These are phyloP conservation scores for Odontomyia ornata DNA, from an alignment of 2,888 invertebrate genomes.

Conservation along the genomic window DNA sequence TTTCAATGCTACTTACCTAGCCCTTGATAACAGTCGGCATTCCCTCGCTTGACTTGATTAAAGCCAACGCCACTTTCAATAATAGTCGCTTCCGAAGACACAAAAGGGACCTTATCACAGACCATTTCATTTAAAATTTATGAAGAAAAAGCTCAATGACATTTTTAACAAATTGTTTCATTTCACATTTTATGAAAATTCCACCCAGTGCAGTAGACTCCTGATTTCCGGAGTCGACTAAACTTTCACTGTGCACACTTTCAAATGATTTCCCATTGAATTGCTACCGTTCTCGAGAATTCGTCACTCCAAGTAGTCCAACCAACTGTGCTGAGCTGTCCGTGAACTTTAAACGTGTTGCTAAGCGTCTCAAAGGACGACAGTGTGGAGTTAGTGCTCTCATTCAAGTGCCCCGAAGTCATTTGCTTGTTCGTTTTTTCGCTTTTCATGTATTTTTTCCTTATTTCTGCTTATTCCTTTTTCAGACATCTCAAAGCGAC, in stretches of 20 bases:
- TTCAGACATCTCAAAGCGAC: conserved; percentile 29
- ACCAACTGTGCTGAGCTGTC: not conserved
- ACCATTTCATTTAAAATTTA: not conserved
- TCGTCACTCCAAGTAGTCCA: not conserved
- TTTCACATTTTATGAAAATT: conserved; percentile 22
- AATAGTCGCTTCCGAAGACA: not conserved
- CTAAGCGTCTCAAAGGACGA: conserved; percentile 20
- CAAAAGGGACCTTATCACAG: not conserved
- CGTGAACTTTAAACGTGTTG: not conserved
- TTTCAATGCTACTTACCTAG: too few species aligned
- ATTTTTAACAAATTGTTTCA: conserved; percentile 33
- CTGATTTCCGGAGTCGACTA: not conserved
- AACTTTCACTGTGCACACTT: not conserved
- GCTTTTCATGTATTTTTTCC: not conserved
- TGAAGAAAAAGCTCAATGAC: not conserved
- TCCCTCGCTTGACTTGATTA: not conserved
- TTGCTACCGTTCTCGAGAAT: not conserved
- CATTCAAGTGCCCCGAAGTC: conserved; percentile 32
- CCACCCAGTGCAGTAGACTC: not conserved
- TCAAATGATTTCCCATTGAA: conserved; percentile 20
- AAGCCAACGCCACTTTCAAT: too few species aligned
- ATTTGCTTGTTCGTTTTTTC: conserved; percentile 13
- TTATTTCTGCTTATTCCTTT: not conserved
- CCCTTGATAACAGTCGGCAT: too few species aligned
- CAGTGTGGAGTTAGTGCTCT: not conserved